Percentiles rank a stretch among this genome's conserved stretches.
Evolutionary conservation across 2,797 vertebrate genomes (phyloP).

Genomic region (Amniataba percoides): DNA sequence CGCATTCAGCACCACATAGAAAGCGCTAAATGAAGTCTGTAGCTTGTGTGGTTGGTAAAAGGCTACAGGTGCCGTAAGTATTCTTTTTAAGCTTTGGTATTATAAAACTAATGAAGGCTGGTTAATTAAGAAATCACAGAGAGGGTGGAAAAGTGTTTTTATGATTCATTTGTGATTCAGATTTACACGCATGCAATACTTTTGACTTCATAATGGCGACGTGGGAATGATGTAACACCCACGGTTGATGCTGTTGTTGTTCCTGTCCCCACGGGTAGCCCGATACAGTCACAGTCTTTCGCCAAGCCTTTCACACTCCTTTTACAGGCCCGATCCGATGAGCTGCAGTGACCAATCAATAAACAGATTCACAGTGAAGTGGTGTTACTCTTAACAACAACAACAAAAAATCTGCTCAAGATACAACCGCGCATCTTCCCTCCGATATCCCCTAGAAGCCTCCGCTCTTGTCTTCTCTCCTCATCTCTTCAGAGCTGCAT

Average conservation of each 20-base stretch:
- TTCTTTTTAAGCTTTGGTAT: conserved; percentile 19
- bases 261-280: neutral
- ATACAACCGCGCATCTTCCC: conserved; percentile 21
- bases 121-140: conserved; percentile 18
- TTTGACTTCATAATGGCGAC: conserved; percentile 24
- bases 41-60: conserved; percentile 17
- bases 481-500: conserved; percentile 50
- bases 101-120: conserved; percentile 15
- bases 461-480: conserved; percentile 7
- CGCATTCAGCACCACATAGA: conserved; percentile 3
- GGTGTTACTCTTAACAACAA: conserved; percentile 12
- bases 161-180: conserved; percentile 35
- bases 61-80: conserved; percentile 8
- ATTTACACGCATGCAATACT: conserved; percentile 17
- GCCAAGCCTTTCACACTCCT: conserved; percentile 20
- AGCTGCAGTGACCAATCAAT: conserved; percentile 45
- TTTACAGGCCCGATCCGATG: conserved; percentile 33
- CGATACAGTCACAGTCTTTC: conserved; percentile 37
- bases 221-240: conserved; percentile 21
- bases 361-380: conserved; percentile 45
- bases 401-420: neutral
- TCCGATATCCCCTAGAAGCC: conserved; percentile 24
- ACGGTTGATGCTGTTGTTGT: conserved; percentile 13
- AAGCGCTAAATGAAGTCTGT: conserved; percentile 19
- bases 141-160: conserved; percentile 18